A percentile compares a stretch with the other conserved stretches of the same genome.
phyloP scores from a whole-genome alignment of 2,113 vertebrate genomes.

The Hyperopisus bebe region DNA sequence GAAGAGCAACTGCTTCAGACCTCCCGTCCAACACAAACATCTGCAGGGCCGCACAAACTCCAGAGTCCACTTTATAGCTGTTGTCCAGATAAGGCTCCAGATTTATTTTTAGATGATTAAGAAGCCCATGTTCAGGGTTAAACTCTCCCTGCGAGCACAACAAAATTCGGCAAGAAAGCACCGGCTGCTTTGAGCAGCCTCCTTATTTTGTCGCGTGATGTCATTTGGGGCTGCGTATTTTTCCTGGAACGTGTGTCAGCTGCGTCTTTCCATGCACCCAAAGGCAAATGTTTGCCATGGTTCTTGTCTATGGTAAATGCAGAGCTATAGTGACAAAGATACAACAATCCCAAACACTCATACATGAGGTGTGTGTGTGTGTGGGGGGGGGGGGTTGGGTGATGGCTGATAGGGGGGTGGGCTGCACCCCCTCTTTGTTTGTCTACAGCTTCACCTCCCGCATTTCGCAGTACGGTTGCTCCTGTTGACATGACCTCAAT shows the following conservation, averaged over 20 bases:
- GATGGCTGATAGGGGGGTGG: background rate
- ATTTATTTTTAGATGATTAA: constrained; percentile 24
- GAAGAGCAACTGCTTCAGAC: constrained; percentile 1
- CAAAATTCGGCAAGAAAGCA: background rate
- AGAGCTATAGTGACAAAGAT: background rate
- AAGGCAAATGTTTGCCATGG: background rate
- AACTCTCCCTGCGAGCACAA: constrained; percentile 1
- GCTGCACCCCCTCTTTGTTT: background rate
- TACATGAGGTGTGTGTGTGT: background rate
- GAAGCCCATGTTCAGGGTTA: constrained; percentile 4
- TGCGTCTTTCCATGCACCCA: background rate
- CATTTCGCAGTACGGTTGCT: background rate
- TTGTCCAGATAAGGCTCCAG: constrained; percentile 15
- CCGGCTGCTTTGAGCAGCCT: background rate
- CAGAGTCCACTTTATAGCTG: constrained; percentile 10
- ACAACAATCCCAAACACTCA: background rate
- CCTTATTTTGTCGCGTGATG: background rate
- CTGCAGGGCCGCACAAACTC: constrained; percentile 4
- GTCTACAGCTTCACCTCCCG: background rate
- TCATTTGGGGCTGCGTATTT: background rate
- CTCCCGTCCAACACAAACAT: constrained; percentile 22
- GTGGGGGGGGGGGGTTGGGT: background rate
- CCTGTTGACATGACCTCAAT: constrained; percentile 1
- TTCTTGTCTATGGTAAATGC: background rate
- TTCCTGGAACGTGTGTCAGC: background rate